Conservation (phyloP, 2,797 vertebrate genomes). For the Kryptolebias ocellatus region DNA sequence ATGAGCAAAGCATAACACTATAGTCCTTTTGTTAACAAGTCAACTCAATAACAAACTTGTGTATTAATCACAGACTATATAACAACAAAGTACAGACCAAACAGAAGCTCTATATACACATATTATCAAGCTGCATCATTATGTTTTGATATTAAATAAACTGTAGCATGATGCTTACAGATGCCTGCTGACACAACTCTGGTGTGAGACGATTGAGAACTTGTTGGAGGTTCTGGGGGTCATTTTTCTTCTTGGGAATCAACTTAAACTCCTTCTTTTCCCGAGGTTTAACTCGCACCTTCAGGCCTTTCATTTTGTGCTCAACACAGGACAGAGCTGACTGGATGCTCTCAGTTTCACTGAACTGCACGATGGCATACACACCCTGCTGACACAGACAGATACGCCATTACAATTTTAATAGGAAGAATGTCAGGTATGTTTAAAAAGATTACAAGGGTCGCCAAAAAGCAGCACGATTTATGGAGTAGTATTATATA, state of each 20-base stretch:
- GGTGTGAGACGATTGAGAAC: constrained; percentile 78
- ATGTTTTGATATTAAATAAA: background rate
- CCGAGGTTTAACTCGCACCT: constrained; percentile 86
- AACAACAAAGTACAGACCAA: too few relatives aligned
- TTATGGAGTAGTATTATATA: too few relatives aligned
- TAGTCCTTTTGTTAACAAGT: background rate
- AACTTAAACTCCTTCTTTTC: constrained; percentile 88
- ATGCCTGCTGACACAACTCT: constrained; percentile 76
- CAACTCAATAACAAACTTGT: background rate
- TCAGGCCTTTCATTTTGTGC: constrained; percentile 82
- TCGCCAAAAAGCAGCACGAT: too few relatives aligned
- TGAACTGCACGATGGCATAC: constrained; percentile 92
- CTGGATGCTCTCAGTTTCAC: constrained; percentile 64
- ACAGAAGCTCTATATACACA: background rate
- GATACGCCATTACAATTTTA: background rate
- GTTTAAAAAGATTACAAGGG: too few relatives aligned
- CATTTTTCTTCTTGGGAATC: constrained; percentile 77
- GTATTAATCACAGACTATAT: background rate
- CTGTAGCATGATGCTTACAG: constrained; percentile 73
- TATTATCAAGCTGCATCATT: background rate
- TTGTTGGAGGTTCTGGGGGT: constrained; percentile 67
- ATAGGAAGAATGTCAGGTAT: too few relatives aligned
- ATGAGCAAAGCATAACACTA: background rate
- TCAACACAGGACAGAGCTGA: constrained; percentile 75
- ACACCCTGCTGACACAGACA: constrained; percentile 78